Conservation (phyloP, 2,113 vertebrate species). For the Maylandia zebra region DNA sequence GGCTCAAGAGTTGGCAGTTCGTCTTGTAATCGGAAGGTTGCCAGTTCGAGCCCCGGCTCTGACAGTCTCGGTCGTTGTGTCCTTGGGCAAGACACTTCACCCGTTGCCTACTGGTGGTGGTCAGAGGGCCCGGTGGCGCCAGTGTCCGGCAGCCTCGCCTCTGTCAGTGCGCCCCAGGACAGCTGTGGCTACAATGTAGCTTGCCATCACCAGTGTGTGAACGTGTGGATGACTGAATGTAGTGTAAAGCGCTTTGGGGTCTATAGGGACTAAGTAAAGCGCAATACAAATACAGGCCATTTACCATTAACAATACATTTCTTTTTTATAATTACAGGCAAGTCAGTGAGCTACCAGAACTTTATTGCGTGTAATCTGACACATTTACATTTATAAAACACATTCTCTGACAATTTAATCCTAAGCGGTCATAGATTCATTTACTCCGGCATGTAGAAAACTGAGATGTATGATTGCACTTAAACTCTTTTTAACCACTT, state of each 20-base stretch:
- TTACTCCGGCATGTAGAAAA: neutral
- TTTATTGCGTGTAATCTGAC: neutral
- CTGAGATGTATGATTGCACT: neutral
- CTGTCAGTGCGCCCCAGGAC: rapidly evolving
- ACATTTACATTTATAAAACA: neutral
- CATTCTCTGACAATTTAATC: neutral
- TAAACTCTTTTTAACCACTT: neutral
- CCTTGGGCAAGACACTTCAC: neutral
- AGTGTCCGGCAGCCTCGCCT: rapidly evolving
- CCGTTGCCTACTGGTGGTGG: neutral
- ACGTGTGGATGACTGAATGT: neutral
- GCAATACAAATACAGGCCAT: neutral
- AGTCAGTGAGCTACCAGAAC: neutral
- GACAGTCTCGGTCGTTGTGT: rapidly evolving
- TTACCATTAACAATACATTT: neutral
- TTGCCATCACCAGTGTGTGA: neutral
- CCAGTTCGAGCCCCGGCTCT: rapidly evolving
- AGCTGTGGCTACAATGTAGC: neutral
- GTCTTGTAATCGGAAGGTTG: neutral
- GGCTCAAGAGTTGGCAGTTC: neutral
- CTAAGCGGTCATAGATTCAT: rapidly evolving
- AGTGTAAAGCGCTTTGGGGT: neutral
- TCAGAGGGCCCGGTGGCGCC: neutral
- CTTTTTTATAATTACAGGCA: neutral
- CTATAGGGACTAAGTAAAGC: neutral